Evolutionary conservation across 2,888 invertebrate species (phyloP).

Genomic region (Idaea aversata): DNA sequence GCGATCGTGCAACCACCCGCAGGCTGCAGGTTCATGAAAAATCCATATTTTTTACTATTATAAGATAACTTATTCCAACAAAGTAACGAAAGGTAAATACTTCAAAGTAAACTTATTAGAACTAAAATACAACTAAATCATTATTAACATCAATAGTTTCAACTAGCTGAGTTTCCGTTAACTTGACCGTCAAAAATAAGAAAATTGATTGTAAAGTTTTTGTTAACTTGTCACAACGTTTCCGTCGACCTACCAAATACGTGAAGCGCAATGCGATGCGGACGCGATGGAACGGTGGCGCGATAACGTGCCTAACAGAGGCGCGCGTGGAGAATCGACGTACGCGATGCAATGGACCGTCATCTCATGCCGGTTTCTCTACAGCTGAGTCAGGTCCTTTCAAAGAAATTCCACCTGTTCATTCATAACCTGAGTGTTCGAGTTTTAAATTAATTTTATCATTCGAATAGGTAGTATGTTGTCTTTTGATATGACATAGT

Average conservation of each 20-base stretch:
- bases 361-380: conserved; percentile 18
- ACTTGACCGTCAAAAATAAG: conserved; percentile 57
- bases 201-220: conserved; percentile 76
- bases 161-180: conserved; percentile 35
- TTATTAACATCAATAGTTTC: conserved; percentile 29
- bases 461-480: background rate
- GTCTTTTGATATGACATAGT: background rate
- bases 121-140: background rate
- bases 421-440: background rate
- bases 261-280: background rate
- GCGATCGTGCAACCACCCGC: conserved; percentile 65
- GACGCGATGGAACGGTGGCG: conserved; percentile 17
- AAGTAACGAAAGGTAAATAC: background rate
- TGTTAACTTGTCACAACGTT: conserved; percentile 76
- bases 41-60: conserved; percentile 43
- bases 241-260: conserved; percentile 50
- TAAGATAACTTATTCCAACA: conserved; percentile 5
- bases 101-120: background rate
- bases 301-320: conserved; percentile 48
- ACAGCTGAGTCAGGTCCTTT: conserved; percentile 28
- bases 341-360: conserved; percentile 75
- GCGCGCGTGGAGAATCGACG: conserved; percentile 73
- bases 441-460: background rate
- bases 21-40: conserved; percentile 34
- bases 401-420: conserved; percentile 1